Evolutionary conservation across 2,888 invertebrate genomes (phyloP).

Genomic region (Cerastoderma edule): DNA sequence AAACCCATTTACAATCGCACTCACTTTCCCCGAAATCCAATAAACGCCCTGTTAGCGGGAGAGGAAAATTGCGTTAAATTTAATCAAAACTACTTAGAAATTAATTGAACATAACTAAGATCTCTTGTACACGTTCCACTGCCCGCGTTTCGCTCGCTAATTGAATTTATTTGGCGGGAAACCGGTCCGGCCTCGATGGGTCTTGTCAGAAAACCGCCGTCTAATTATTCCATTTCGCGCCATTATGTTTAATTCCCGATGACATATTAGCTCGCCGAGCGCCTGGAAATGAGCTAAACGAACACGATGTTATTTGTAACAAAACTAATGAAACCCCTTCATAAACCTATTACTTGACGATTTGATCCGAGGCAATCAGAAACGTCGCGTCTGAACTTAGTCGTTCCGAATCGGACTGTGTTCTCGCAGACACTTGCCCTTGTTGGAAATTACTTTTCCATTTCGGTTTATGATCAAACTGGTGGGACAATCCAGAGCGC

Average conservation of each 20-base stretch:
- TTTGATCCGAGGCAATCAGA: neutral
- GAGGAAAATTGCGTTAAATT: constrained; percentile 60
- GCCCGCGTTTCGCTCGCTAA: constrained; percentile 54
- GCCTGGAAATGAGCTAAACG: constrained; percentile 56
- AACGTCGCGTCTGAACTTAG: neutral
- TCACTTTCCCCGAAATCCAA: constrained; percentile 47
- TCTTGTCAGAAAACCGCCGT: constrained; percentile 56
- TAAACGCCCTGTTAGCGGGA: constrained; percentile 49
- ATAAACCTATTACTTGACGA: constrained; percentile 55
- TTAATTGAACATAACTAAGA: constrained; percentile 62
- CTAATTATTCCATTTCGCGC: constrained; percentile 60
- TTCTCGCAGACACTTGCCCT: no score
- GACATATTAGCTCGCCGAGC: constrained; percentile 62
- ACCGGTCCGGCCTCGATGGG: constrained; percentile 32
- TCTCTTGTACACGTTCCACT: constrained; percentile 51
- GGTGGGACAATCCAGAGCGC: no score
- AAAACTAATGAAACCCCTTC: constrained; percentile 56
- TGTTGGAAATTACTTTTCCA: no score
- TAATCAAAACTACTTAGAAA: constrained; percentile 67
- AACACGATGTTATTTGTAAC: constrained; percentile 56
- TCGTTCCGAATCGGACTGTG: neutral
- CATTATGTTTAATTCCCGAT: constrained; percentile 56
- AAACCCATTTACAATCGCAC: constrained; percentile 55
- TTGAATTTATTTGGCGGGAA: constrained; percentile 66
- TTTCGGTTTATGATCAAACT: no score